Percentiles rank a stretch among this genome's conserved stretches.
These are phyloP conservation scores for Lasioglossum leucozonium DNA, from an alignment of 2,888 invertebrate species.

Conservation along the genomic window DNA sequence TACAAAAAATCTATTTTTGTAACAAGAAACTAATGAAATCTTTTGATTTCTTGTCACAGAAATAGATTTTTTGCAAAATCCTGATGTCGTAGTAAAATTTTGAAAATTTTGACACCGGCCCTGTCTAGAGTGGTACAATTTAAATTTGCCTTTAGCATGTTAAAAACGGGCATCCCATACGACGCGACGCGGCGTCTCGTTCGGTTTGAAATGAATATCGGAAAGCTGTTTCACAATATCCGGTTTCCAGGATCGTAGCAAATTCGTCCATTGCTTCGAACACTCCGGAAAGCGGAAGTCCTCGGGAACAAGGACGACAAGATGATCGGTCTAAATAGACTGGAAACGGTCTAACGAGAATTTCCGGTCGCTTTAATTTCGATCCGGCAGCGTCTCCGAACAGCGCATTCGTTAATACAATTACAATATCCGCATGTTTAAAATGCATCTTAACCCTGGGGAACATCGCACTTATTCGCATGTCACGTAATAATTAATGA, in stretches of 20 bases:
- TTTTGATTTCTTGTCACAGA: too few species aligned
- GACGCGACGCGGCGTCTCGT: too few species aligned
- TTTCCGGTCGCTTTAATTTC: slow-evolving; percentile 69
- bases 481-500: too few species aligned
- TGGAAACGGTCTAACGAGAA: slow-evolving; percentile 53
- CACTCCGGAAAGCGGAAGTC: slow-evolving; percentile 46
- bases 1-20: too few species aligned
- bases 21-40: too few species aligned
- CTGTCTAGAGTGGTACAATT: too few species aligned
- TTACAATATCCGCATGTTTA: slow-evolving; percentile 71
- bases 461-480: too few species aligned
- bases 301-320: slow-evolving; percentile 18
- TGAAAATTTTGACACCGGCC: too few species aligned
- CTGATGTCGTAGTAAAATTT: too few species aligned
- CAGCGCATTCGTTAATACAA: slow-evolving; percentile 66
- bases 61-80: too few species aligned
- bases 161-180: background rate
- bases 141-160: background rate
- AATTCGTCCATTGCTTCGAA: slow-evolving; percentile 16
- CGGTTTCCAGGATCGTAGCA: slow-evolving; percentile 25
- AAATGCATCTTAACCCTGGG: slow-evolving; percentile 15
- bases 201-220: slow-evolving; percentile 41
- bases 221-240: slow-evolving; percentile 44
- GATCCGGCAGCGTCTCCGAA: slow-evolving; percentile 41
- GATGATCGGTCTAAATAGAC: slow-evolving; percentile 59